Conservation (phyloP, 2,113 vertebrate species). For the Corythornis cristatus region DNA sequence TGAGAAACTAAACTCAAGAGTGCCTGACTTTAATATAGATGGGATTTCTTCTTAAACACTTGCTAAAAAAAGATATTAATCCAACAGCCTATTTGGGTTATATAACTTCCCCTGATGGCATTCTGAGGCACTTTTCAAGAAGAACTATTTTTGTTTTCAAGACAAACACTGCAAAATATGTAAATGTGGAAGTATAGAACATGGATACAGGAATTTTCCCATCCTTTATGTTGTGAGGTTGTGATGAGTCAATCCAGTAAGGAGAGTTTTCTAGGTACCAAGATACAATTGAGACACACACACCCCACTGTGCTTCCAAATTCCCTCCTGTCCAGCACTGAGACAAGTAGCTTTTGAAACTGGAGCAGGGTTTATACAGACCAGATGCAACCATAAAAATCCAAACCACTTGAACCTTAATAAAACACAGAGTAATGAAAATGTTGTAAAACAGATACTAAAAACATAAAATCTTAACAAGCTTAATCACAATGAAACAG, state of each 20-base stretch:
- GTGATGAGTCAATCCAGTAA: background rate
- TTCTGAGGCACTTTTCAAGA: background rate
- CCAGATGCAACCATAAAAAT: constrained; percentile 65
- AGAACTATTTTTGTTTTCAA: background rate
- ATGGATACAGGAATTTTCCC: background rate
- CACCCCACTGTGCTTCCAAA: background rate
- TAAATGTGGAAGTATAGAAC: background rate
- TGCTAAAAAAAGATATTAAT: background rate
- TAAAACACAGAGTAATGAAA: constrained; percentile 66
- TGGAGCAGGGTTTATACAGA: constrained; percentile 37
- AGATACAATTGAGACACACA: accelerated
- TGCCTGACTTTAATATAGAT: background rate
- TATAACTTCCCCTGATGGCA: background rate
- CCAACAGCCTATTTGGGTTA: background rate
- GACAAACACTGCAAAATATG: background rate
- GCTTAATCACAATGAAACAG: constrained; percentile 56
- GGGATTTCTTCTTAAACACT: background rate
- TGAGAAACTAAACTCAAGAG: background rate
- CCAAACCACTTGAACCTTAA: constrained; percentile 66
- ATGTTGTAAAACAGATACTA: constrained; percentile 65
- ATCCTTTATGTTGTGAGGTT: background rate
- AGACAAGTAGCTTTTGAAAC: constrained; percentile 41
- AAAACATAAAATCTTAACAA: constrained; percentile 62
- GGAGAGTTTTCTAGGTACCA: background rate
- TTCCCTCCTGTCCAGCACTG: background rate